Evolutionary conservation across 2,797 vertebrate genomes (phyloP).

Genomic region (Pipistrellus pipistrellus): DNA sequence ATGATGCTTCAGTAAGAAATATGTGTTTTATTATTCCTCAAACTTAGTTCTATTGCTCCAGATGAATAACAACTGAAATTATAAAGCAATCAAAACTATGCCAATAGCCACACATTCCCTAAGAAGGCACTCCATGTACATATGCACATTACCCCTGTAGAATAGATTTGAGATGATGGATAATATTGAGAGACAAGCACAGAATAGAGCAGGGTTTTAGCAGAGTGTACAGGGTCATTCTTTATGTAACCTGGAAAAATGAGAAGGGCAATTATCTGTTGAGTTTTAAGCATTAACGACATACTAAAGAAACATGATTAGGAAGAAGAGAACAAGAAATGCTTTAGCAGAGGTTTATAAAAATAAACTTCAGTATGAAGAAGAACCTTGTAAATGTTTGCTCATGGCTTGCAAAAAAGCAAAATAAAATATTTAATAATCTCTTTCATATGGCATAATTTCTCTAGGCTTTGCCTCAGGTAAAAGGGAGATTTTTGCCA

Average conservation of each 20-base stretch:
- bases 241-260: slow-evolving; percentile 44
- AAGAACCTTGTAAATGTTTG: slow-evolving; percentile 76
- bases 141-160: slow-evolving; percentile 45
- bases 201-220: slow-evolving; percentile 64
- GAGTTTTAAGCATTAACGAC: slow-evolving; percentile 41
- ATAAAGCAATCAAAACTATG: slow-evolving; percentile 51
- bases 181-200: background rate
- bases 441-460: slow-evolving; percentile 80
- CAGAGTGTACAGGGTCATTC: background rate
- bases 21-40: slow-evolving; percentile 64
- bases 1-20: slow-evolving; percentile 47
- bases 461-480: slow-evolving; percentile 74
- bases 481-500: slow-evolving; percentile 73
- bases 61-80: slow-evolving; percentile 67
- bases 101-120: background rate
- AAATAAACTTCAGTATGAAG: slow-evolving; percentile 78
- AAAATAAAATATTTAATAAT: slow-evolving; percentile 84
- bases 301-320: slow-evolving; percentile 55
- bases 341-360: slow-evolving; percentile 61
- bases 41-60: slow-evolving; percentile 10
- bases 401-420: slow-evolving; percentile 66
- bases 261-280: slow-evolving; percentile 36
- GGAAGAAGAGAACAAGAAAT: slow-evolving; percentile 56
- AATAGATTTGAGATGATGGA: slow-evolving; percentile 1
- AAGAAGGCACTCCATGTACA: slow-evolving; percentile 21